Percentiles rank a stretch among this genome's conserved stretches.
Conservation (phyloP, 2,797 vertebrate genomes). For the Merluccius polli region DNA sequence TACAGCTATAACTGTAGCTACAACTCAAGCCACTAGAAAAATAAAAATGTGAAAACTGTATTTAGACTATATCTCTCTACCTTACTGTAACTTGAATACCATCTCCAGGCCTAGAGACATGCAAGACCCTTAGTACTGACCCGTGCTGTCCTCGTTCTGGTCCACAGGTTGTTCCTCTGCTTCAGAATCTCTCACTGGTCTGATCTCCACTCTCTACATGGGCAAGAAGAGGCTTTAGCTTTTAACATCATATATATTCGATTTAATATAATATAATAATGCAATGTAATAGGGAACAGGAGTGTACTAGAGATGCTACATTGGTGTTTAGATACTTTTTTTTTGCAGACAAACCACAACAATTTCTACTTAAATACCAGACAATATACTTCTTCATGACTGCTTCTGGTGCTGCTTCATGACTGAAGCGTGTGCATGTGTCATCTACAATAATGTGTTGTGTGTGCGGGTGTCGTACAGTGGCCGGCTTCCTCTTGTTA, state of each 20-base stretch:
- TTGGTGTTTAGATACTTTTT: neutral
- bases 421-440: neutral
- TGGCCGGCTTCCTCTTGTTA: constrained; percentile 57
- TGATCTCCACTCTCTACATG: constrained; percentile 45
- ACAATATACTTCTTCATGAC: neutral
- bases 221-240: constrained; percentile 1
- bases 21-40: neutral
- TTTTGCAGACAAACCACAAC: neutral
- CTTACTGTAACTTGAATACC: neutral
- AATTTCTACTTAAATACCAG: neutral
- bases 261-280: no score
- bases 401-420: no score
- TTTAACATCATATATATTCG: no score
- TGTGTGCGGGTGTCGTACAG: constrained; percentile 46
- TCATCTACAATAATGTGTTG: neutral
- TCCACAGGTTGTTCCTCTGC: constrained; percentile 33
- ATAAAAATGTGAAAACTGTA: no score
- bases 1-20: neutral
- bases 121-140: constrained; percentile 20
- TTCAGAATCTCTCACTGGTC: constrained; percentile 33
- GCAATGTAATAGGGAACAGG: no score
- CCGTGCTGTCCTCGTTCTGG: constrained; percentile 26
- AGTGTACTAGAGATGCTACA: neutral
- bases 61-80: neutral
- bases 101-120: neutral